phyloP scores from a whole-genome alignment of 1,140 invertebrate genomes.

The Daktulosphaira vitifoliae region DNA sequence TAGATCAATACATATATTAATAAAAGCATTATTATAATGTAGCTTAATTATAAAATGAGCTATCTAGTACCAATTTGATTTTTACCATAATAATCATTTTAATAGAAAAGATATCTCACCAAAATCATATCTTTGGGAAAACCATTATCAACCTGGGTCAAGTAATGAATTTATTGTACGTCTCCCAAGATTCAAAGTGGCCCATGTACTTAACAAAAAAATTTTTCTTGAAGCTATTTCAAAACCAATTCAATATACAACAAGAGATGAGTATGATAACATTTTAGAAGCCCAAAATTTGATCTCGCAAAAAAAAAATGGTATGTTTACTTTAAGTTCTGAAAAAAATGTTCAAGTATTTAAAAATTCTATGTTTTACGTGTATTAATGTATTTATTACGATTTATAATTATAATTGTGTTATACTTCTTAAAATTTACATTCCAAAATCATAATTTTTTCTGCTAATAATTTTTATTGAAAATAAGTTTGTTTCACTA shows the following conservation, averaged over 20 bases:
- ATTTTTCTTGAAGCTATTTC: constrained; percentile 26
- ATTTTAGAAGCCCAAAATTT: neutral
- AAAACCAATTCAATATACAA: constrained; percentile 23
- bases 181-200: constrained; percentile 28
- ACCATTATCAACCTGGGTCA: constrained; percentile 16
- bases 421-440: too few relatives aligned
- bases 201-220: constrained; percentile 27
- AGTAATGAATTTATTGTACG: constrained; percentile 18
- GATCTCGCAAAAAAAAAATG: neutral
- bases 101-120: constrained; percentile 1
- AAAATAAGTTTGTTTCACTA: too few relatives aligned
- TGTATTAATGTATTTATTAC: too few relatives aligned
- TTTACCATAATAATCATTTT: constrained; percentile 25
- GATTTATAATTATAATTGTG: too few relatives aligned
- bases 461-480: too few relatives aligned
- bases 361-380: too few relatives aligned
- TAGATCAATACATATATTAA: too few relatives aligned
- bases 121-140: constrained; percentile 17
- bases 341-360: too few relatives aligned
- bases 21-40: too few relatives aligned
- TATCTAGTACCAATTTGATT: too few relatives aligned
- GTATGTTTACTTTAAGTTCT: constrained; percentile 15
- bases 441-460: too few relatives aligned
- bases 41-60: too few relatives aligned
- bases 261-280: constrained; percentile 25